Conservation (phyloP, 2,888 invertebrate genomes). For the Noctua fimbriata region DNA sequence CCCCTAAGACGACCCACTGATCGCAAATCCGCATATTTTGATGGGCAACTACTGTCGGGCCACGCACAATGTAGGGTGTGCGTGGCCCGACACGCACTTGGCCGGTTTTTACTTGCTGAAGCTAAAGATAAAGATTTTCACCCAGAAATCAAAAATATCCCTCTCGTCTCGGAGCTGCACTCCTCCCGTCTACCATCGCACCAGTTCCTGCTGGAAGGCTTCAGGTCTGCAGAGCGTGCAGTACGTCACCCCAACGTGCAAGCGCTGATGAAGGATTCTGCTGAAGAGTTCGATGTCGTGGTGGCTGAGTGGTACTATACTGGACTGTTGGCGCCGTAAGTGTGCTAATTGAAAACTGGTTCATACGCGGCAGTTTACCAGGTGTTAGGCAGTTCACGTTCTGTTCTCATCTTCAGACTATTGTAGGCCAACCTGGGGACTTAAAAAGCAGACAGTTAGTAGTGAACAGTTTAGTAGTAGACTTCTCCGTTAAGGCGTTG, state of each 20-base stretch:
- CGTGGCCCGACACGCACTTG: no score
- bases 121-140: not conserved
- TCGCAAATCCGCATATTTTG: no score
- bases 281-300: conserved; percentile 72
- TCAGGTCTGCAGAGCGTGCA: conserved; percentile 64
- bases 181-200: conserved; percentile 64
- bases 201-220: conserved; percentile 67
- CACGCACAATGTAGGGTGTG: no score
- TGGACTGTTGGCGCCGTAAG: conserved; percentile 80
- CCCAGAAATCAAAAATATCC: conserved; percentile 49
- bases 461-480: not conserved
- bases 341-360: conserved; percentile 8
- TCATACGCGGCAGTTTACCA: not conserved
- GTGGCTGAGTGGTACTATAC: conserved; percentile 79
- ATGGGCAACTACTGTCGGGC: no score
- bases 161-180: conserved; percentile 60
- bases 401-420: not conserved
- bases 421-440: not conserved
- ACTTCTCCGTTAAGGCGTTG: not conserved
- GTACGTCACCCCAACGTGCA: conserved; percentile 73
- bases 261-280: conserved; percentile 69
- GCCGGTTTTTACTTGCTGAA: not conserved
- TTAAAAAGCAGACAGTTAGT: not conserved
- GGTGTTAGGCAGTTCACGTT: not conserved
- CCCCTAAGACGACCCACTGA: no score